Percentiles rank a stretch among this genome's conserved stretches.
Conservation (phyloP, 2,113 vertebrate species). For the Sinocyclocheilus anophthalmus region DNA sequence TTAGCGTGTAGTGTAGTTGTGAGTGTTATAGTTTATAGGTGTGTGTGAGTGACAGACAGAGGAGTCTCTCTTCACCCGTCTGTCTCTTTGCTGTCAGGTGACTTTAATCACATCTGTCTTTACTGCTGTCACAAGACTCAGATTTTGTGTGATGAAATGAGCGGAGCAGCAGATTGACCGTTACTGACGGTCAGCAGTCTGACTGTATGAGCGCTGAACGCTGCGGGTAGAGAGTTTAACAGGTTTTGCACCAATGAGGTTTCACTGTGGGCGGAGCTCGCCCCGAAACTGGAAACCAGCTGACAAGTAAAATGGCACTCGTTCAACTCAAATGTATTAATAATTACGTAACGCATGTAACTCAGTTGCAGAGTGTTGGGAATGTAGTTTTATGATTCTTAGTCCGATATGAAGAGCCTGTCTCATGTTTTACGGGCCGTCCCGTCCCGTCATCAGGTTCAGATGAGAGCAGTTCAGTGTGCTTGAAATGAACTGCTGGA, state of each 20-base stretch:
- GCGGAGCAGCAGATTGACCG: not conserved
- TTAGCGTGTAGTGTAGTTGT: not conserved
- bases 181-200: not conserved
- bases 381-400: too few relatives aligned
- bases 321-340: not conserved
- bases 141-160: not conserved
- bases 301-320: not conserved
- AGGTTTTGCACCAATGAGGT: not conserved
- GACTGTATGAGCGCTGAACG: not conserved
- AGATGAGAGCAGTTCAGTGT: not conserved
- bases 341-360: not conserved
- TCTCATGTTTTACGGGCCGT: not conserved
- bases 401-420: too few relatives aligned
- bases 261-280: not conserved
- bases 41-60: not conserved
- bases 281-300: not conserved
- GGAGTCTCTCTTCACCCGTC: not conserved
- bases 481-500: not conserved
- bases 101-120: not conserved
- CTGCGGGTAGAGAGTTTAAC: not conserved
- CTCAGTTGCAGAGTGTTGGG: not conserved
- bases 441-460: not conserved
- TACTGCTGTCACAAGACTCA: conserved; percentile 10
- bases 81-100: not conserved
- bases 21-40: not conserved